Evolutionary conservation across 2,797 vertebrate species (phyloP).

Genomic region (Rhincodon typus): DNA sequence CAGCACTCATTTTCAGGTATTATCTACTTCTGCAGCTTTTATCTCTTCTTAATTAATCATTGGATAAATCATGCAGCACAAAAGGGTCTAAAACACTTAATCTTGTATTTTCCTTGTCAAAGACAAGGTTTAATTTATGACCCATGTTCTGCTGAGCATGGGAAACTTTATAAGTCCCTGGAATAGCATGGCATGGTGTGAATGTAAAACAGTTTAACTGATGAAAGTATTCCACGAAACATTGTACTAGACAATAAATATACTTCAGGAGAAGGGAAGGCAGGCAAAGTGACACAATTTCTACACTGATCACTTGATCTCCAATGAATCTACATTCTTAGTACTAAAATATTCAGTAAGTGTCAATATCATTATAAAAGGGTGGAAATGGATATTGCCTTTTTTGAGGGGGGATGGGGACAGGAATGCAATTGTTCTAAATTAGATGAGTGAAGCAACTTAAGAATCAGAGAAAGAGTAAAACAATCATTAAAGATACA

Average conservation of each 20-base stretch:
- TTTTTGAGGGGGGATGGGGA: too few species aligned
- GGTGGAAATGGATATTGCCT: too few species aligned
- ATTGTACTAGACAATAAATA: background rate
- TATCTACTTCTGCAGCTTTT: background rate
- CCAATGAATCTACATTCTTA: background rate
- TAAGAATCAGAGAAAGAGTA: background rate
- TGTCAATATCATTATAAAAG: background rate
- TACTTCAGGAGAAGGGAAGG: background rate
- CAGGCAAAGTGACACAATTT: background rate
- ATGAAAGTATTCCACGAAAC: background rate
- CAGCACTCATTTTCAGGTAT: background rate
- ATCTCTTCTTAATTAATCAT: background rate
- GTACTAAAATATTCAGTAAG: background rate
- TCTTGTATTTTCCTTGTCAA: background rate
- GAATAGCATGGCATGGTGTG: too few species aligned
- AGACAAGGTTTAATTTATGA: background rate
- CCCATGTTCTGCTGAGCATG: background rate
- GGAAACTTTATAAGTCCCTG: background rate
- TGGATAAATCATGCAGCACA: background rate
- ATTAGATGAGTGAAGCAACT: too few species aligned
- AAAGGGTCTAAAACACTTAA: background rate
- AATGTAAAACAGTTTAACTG: background rate
- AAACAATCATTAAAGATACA: background rate
- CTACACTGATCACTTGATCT: background rate
- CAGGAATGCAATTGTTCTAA: too few species aligned